These are phyloP conservation scores for Pseudorhombus dupliciocellatus DNA, from an alignment of 2,113 vertebrate genomes.

Conservation along the genomic window DNA sequence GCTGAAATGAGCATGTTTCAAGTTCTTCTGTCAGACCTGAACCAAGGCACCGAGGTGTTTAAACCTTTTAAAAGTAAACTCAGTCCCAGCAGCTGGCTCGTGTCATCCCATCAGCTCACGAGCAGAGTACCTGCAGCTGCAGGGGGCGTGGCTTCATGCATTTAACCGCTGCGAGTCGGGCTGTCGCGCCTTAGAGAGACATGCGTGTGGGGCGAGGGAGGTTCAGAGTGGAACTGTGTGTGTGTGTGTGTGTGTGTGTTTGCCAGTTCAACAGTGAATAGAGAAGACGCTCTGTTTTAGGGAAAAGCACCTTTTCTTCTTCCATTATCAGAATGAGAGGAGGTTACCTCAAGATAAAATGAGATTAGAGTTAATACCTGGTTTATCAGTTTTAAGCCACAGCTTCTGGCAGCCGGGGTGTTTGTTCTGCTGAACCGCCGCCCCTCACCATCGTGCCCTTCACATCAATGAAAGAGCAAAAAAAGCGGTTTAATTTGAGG, in stretches of 20 bases:
- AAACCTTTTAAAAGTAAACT: too few relatives aligned
- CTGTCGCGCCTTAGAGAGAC: not conserved
- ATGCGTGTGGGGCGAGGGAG: not conserved
- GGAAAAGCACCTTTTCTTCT: not conserved
- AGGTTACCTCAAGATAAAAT: not conserved
- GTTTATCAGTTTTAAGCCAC: constrained; percentile 25
- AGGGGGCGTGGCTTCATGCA: constrained; percentile 33
- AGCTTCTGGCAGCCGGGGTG: constrained; percentile 9
- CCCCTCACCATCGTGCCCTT: constrained; percentile 16
- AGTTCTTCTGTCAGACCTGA: too few relatives aligned
- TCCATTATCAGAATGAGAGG: constrained; percentile 5
- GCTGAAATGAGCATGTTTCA: too few relatives aligned
- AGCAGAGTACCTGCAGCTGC: constrained; percentile 46
- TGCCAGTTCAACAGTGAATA: not conserved
- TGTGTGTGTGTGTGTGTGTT: not conserved
- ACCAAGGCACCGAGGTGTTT: too few relatives aligned
- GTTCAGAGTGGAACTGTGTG: constrained; percentile 8
- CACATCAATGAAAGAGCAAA: constrained; percentile 32
- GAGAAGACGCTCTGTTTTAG: not conserved
- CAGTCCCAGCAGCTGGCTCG: constrained; percentile 25
- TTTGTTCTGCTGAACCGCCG: constrained; percentile 43
- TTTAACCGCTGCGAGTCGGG: not conserved
- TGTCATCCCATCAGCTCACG: constrained; percentile 30
- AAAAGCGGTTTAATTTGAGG: constrained; percentile 67
- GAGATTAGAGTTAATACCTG: constrained; percentile 39